Base-by-base conservation (phyloP, 2,888 invertebrate species). In the Caenorhabditis macrosperma region DNA sequence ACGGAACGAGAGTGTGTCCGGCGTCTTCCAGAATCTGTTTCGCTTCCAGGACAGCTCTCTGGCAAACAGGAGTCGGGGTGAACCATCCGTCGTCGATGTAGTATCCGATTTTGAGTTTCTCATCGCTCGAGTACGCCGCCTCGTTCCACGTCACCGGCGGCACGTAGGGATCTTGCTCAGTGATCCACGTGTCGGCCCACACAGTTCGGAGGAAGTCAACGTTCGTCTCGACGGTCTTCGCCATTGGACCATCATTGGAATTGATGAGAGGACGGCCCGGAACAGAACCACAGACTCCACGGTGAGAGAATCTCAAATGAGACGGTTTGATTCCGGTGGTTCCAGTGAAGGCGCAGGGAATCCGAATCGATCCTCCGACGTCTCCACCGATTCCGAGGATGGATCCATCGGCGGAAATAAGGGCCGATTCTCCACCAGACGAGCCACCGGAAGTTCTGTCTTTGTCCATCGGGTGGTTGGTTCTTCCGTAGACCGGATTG, bases 311-410 rank as follows among this genome's bases (percentile, higher is more conserved):
- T 46, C 88, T 80, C 30, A 84, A 69, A 55, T 85, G 84, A 7
- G 84, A 85, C 1, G 87, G 88, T 79, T 86, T 66, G 10, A 93
- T 81, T 6, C 91, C 91, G 64, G 88, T 91, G 26, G 91, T 88
- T 2, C 93, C 93, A 85, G 91, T 91, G 84, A 91, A 91, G 78
- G 91, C 90, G 46, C 91, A 90, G 0, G 92, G 92, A 60, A 92
- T 91, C 4, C 92, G 87, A 22, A 92, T 90, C 67, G 92, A 92
- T 46, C 92, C 93, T 6, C 91, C 92, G 20, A 92, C 91, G 76
- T 92, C 92, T 30, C 91, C 90, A 12, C 92, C 92, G 28, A 92
- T 88, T 26, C 87, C 86, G 7, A 87, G 48, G 35, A 87, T 59
- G 0, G 81, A 81, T 24, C 87, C 87, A 69, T 82, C 80, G 4